Evolutionary conservation across 2,888 invertebrate genomes (phyloP).

Genomic region (Andricus quercusramuli): DNA sequence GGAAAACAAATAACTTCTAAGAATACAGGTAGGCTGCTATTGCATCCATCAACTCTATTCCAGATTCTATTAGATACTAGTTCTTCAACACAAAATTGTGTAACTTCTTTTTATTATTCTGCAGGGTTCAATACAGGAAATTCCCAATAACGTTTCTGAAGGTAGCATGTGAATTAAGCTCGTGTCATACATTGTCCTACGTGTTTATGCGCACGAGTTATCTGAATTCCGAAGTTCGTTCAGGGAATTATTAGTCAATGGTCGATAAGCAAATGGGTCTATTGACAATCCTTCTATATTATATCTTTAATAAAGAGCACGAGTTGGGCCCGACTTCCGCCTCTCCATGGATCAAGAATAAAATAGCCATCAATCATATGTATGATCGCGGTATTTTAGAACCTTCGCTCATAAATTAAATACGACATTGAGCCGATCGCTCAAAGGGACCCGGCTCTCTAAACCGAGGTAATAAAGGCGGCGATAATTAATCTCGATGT

Average conservation of each 20-base stretch:
- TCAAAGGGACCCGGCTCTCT: constrained; percentile 55
- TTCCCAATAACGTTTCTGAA: background rate
- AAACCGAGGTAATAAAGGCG: constrained; percentile 51
- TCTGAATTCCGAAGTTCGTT: constrained; percentile 46
- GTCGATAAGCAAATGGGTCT: constrained; percentile 55
- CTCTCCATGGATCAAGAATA: constrained; percentile 59
- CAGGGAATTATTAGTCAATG: constrained; percentile 52
- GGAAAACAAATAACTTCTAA: too few species aligned
- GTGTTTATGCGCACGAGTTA: constrained; percentile 34
- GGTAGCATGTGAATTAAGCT: background rate
- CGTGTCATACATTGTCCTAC: constrained; percentile 40
- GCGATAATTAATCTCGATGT: constrained; percentile 57
- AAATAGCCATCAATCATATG: constrained; percentile 67
- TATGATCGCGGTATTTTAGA: constrained; percentile 58
- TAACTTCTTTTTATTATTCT: background rate
- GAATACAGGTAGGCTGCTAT: too few species aligned
- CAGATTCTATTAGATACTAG: background rate
- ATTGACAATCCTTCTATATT: constrained; percentile 44
- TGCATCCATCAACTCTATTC: background rate
- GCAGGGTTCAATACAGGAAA: background rate
- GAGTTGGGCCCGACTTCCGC: constrained; percentile 52
- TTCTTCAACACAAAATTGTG: background rate
- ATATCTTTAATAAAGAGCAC: constrained; percentile 45
- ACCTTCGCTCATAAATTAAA: constrained; percentile 57
- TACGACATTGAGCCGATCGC: constrained; percentile 52